Evolutionary conservation across 1,140 invertebrate genomes (phyloP).

Genomic region (Drosophila kohkoa): DNA sequence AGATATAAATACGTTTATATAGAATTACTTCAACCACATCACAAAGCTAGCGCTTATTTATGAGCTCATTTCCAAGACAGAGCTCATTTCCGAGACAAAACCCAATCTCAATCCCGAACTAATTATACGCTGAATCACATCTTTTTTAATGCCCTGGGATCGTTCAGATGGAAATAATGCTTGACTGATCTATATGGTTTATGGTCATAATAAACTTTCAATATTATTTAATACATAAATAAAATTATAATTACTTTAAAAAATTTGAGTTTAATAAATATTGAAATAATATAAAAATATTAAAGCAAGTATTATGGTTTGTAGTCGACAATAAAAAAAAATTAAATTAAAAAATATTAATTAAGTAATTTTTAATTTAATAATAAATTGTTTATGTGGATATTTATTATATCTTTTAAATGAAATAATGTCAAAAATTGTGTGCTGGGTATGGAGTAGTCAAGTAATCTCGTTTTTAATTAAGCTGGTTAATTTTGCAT

Average conservation of each 20-base stretch:
- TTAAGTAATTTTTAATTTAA: too few species aligned
- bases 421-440: background rate
- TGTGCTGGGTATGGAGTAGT: constrained; percentile 5
- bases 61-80: constrained; percentile 74
- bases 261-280: too few species aligned
- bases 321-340: too few species aligned
- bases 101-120: constrained; percentile 57
- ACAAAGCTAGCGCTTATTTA: constrained; percentile 63
- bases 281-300: too few species aligned
- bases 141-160: constrained; percentile 4
- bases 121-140: constrained; percentile 71
- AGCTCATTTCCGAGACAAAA: constrained; percentile 70
- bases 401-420: too few species aligned
- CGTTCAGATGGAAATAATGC: background rate
- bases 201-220: constrained; percentile 1
- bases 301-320: too few species aligned
- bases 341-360: too few species aligned
- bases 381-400: too few species aligned
- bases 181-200: background rate
- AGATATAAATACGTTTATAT: constrained; percentile 33
- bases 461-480: background rate
- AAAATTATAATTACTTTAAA: too few species aligned
- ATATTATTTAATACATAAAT: too few species aligned
- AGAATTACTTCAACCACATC: constrained; percentile 55
- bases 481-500: constrained; percentile 25